Conservation (phyloP, 2,113 vertebrate genomes). For the Acanthisitta chloris region DNA sequence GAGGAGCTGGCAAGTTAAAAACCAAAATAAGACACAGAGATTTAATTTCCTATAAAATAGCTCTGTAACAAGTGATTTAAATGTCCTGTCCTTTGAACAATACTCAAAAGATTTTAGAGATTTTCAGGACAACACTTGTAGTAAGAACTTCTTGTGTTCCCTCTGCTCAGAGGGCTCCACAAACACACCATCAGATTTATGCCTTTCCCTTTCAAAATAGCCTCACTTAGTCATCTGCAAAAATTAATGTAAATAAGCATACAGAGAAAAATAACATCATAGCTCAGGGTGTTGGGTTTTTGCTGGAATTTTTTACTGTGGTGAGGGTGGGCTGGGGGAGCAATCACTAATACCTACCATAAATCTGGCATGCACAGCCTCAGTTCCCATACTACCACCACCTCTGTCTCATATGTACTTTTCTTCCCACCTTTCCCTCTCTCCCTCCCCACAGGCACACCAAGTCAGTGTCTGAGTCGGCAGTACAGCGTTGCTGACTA, state of each 20-base stretch:
- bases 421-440: not conserved
- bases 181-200: conserved; percentile 6
- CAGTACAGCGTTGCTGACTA: not conserved
- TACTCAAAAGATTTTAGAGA: not conserved
- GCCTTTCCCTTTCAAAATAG: conserved; percentile 17
- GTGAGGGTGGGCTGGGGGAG: not conserved
- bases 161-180: not conserved
- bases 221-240: not conserved
- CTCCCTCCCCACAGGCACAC: not conserved
- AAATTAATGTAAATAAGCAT: not conserved
- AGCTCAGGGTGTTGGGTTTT: not conserved
- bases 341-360: not conserved
- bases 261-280: not conserved
- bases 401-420: not conserved
- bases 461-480: accelerated
- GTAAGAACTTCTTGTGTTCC: not conserved
- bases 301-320: accelerated
- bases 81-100: not conserved
- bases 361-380: not conserved
- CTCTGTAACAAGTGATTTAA: not conserved
- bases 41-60: conserved; percentile 25
- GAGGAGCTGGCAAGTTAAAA: not conserved
- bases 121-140: not conserved
- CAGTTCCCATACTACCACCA: not conserved
- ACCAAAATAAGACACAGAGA: not conserved